Evolutionary conservation across 1,140 invertebrate species (phyloP).

Genomic region (Drosophila ironensis): DNA sequence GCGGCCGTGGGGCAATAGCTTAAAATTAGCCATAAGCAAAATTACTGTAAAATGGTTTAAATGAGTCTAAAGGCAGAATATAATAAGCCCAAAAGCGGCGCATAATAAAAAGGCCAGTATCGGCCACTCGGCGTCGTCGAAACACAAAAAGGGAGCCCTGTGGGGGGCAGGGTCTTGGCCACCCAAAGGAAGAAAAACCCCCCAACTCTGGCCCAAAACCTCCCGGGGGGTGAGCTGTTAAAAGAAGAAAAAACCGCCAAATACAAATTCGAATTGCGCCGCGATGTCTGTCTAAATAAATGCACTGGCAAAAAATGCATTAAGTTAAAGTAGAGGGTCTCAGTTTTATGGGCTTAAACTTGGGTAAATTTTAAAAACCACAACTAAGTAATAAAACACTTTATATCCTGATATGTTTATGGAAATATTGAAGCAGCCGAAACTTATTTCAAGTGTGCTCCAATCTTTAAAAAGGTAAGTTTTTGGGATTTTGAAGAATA

Average conservation of each 20-base stretch:
- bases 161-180: neutral
- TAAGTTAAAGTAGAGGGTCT: no score
- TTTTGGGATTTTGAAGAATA: no score
- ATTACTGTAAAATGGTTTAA: conserved; percentile 81
- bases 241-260: conserved; percentile 74
- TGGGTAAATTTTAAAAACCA: no score
- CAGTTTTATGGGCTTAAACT: no score
- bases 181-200: no score
- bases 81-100: conserved; percentile 70
- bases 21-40: conserved; percentile 81
- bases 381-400: no score
- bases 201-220: neutral
- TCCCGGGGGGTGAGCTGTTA: conserved; percentile 66
- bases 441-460: no score
- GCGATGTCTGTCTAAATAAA: neutral
- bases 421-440: no score
- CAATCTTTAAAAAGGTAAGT: no score
- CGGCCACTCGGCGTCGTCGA: conserved; percentile 6
- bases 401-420: no score
- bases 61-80: conserved; percentile 78
- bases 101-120: conserved; percentile 61
- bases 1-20: conserved; percentile 66
- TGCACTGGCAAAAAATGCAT: neutral
- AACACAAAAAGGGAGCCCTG: conserved; percentile 5
- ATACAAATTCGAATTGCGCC: conserved; percentile 39